Evolutionary conservation across 2,888 invertebrate species (phyloP).

Genomic region (Drosophila parthenogenetica): DNA sequence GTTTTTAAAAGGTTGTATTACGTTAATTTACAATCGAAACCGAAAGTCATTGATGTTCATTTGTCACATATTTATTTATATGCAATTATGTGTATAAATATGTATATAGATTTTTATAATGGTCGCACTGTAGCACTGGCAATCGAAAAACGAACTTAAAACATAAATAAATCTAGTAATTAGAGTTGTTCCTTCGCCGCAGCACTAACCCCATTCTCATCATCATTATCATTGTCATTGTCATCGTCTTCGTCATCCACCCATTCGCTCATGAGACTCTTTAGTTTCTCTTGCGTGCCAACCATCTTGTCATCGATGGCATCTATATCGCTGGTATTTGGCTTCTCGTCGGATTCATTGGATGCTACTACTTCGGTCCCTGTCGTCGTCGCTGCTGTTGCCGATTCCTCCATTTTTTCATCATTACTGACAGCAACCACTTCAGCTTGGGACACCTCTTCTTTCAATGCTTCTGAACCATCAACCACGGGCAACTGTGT

Average conservation of each 20-base stretch:
- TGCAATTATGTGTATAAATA: conserved; percentile 11
- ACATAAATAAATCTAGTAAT: conserved; percentile 82
- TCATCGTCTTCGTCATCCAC: conserved; percentile 83
- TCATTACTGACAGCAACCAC: conserved; percentile 3
- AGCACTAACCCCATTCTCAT: conserved; percentile 74
- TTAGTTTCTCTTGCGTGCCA: conserved; percentile 76
- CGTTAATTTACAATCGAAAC: conserved; percentile 73
- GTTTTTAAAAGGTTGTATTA: conserved; percentile 10
- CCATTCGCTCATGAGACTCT: conserved; percentile 84
- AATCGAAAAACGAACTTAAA: conserved; percentile 66
- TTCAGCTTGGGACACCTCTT: conserved; percentile 10
- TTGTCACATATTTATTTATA: conserved; percentile 18
- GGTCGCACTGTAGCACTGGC: conserved; percentile 30
- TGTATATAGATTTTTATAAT: conserved; percentile 7
- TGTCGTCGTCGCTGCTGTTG: background rate
- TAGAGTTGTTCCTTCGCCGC: conserved; percentile 76
- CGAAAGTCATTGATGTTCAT: conserved; percentile 50
- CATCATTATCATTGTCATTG: conserved; percentile 78
- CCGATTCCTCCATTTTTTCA: background rate
- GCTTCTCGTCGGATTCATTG: conserved; percentile 7
- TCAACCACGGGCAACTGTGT: conserved; percentile 36
- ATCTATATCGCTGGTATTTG: conserved; percentile 11
- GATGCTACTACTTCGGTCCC: background rate
- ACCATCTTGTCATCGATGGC: conserved; percentile 20
- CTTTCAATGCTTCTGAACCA: conserved; percentile 14